Evolutionary conservation across 2,797 vertebrate species (phyloP), one percentile per base, ranked within the genome.

Genomic region (Takifugu ocellatus): DNA sequence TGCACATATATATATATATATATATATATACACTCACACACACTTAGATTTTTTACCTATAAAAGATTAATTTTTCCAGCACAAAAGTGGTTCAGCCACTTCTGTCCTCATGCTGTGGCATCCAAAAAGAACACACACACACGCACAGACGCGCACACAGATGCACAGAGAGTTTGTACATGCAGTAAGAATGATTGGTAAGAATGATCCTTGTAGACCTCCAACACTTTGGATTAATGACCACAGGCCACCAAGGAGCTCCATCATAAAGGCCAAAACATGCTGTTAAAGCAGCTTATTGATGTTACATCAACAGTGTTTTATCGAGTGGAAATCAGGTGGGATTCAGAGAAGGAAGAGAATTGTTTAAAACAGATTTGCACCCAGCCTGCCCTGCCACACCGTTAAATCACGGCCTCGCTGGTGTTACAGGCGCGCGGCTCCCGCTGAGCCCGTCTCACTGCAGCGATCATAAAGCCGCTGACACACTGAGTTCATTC

Each of bases 301-400:
- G 27, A 64, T 63, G 78, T 63, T 81, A 62, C 67, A 73, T 75
- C 71, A 65, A 77, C 78, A 75, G 26, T 6, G 10, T 76, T 81
- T 83, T 72, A 81, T 63, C 59, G 67, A 78, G 63, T 69, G 81
- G 70, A 74, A 84, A 77, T 74, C 63, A 64, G 61, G 68, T 36
- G 59, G 72, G 78, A 70, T 49, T 82, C 72, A 72, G 10, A 57
- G 60, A 53, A 70, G 63, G 64, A 61, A 63, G 47, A 52, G 27
- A 63, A 65, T 63, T 68, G 67, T 72, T 73, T 59, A 70, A 61
- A 76, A 50, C 61, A 66, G 49, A 48, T 66, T 72, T 48, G 61
- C 58, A 60, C 45, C 50, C 59, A 72, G 54, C 48, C 51, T 7
- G 0, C 42, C 11, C 31, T 59, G 63, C 52, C 50, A 56, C 61